Conservation (phyloP, 2,888 invertebrate genomes). For the Parasteatoda lunata region DNA sequence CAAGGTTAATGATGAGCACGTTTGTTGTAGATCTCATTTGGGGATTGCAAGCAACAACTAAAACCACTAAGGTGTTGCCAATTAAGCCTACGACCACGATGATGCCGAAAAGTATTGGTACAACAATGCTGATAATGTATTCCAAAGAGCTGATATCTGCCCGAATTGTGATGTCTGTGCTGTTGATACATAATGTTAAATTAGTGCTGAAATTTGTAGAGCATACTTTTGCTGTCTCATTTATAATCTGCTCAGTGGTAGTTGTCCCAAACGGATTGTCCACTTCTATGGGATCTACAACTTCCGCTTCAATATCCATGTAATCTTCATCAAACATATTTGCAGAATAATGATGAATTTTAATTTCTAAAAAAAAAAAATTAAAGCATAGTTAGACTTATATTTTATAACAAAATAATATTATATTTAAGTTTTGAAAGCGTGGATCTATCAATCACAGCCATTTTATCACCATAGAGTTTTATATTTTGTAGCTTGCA, state of each 20-base stretch:
- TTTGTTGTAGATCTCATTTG: constrained; percentile 96
- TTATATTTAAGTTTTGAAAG: too few species aligned
- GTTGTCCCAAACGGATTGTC: constrained; percentile 10
- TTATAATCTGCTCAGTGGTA: neutral
- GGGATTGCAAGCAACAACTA: constrained; percentile 90
- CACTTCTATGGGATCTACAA: constrained; percentile 37
- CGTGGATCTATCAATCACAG: too few species aligned
- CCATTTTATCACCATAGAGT: too few species aligned
- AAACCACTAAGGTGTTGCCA: constrained; percentile 90
- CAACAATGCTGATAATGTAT: constrained; percentile 73
- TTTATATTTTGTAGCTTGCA: too few species aligned
- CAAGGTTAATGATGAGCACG: constrained; percentile 90
- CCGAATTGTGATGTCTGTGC: neutral
- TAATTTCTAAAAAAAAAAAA: too few species aligned
- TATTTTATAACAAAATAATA: too few species aligned
- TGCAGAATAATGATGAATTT: too few species aligned
- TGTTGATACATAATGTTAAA: constrained; percentile 13
- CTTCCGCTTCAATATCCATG: constrained; percentile 58
- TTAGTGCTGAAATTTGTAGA: constrained; percentile 21
- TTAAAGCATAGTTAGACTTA: too few species aligned
- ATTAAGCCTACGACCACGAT: constrained; percentile 90
- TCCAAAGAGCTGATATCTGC: constrained; percentile 39
- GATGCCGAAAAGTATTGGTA: constrained; percentile 88
- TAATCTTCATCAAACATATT: constrained; percentile 58
- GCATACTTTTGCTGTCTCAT: constrained; percentile 20